These are phyloP conservation scores for Bovichtus diacanthus DNA, from an alignment of 2,797 vertebrate species.

Conservation along the genomic window DNA sequence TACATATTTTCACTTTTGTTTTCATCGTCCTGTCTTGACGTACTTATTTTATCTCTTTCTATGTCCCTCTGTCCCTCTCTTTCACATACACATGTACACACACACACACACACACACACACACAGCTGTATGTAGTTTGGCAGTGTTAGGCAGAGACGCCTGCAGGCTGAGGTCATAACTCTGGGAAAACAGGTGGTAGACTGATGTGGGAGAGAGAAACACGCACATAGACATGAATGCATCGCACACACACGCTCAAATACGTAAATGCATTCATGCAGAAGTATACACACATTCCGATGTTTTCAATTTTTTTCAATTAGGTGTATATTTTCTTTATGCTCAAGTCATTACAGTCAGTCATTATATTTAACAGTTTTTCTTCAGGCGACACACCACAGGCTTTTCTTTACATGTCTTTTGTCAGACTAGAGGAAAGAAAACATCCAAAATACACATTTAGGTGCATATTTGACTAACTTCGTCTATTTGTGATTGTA, in stretches of 20 bases:
- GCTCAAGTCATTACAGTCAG: neutral
- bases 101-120: constrained; percentile 36
- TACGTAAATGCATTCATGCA: constrained; percentile 2
- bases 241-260: constrained; percentile 7
- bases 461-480: no score
- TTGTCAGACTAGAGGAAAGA: no score
- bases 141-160: constrained; percentile 68
- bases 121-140: constrained; percentile 81
- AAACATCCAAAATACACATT: no score
- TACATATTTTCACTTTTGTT: constrained; percentile 47
- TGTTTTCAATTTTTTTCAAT: neutral
- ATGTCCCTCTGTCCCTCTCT: neutral
- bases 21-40: constrained; percentile 28
- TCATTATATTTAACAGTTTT: neutral
- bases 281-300: neutral
- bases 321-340: neutral
- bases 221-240: constrained; percentile 35
- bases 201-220: constrained; percentile 65
- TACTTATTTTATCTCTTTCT: neutral
- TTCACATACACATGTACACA: constrained; percentile 12
- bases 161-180: constrained; percentile 80
- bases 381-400: no score
- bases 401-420: no score
- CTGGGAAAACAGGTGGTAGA: constrained; percentile 80
- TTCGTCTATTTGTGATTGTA: no score